Conservation (phyloP, 1,140 invertebrate genomes). For the Mylabris phalerata region DNA sequence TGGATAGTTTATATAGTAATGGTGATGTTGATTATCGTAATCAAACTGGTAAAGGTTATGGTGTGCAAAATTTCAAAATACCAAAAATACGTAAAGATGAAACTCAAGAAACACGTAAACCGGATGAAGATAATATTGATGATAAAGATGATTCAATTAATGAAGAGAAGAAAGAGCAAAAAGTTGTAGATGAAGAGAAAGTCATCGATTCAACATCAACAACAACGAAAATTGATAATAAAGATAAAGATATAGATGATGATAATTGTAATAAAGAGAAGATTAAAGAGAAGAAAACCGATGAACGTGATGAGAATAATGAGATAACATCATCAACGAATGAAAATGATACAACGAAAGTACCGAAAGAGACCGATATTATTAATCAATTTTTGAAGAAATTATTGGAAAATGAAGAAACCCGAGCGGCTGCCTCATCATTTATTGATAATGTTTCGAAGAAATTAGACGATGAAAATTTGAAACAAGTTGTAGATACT, state of each 20-base stretch:
- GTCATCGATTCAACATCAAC: no score
- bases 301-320: conserved; percentile 1
- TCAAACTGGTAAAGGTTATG: conserved; percentile 46
- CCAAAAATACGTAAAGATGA: conserved; percentile 50
- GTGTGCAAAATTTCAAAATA: conserved; percentile 57
- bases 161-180: conserved; percentile 1
- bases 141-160: not conserved
- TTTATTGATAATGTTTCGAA: conserved; percentile 10
- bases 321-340: conserved; percentile 1
- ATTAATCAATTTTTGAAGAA: conserved; percentile 11
- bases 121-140: not conserved
- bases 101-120: conserved; percentile 1
- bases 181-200: not conserved
- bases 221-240: no score
- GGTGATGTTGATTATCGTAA: conserved; percentile 30
- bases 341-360: conserved; percentile 2
- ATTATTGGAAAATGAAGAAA: conserved; percentile 3
- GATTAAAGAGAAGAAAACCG: not conserved
- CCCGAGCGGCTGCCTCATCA: conserved; percentile 1
- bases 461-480: conserved; percentile 7
- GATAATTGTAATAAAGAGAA: not conserved
- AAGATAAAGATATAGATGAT: no score
- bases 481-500: conserved; percentile 12
- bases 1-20: conserved; percentile 53
- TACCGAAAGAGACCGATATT: conserved; percentile 5